phyloP scores from a whole-genome alignment of 1,140 invertebrate genomes.

The Hypsibius dujardini region DNA sequence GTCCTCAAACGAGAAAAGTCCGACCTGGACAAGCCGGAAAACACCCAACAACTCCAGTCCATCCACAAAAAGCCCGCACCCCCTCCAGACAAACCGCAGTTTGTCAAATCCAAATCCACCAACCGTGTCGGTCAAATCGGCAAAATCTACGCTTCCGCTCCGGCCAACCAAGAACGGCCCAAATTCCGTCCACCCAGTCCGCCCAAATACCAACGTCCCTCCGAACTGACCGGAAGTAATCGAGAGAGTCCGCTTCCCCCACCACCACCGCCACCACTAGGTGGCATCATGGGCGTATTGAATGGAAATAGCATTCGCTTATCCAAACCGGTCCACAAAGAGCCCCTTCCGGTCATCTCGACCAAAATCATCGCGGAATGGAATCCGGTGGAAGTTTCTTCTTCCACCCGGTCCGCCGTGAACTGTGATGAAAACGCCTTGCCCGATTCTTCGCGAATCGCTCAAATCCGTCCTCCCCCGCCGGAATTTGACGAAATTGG shows the following conservation, averaged over 20 bases:
- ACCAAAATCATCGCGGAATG: too few relatives aligned
- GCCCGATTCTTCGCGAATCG: too few relatives aligned
- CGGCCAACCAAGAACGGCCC: background rate
- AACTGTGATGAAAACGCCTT: too few relatives aligned
- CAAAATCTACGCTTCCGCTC: background rate
- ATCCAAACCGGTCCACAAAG: too few relatives aligned
- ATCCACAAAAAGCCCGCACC: background rate
- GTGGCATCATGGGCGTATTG: background rate
- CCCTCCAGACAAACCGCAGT: background rate
- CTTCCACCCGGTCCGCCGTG: too few relatives aligned
- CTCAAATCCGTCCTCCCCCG: too few relatives aligned
- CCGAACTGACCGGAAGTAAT: background rate
- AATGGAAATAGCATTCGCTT: too few relatives aligned
- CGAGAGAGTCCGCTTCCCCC: background rate
- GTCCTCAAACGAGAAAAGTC: conserved; percentile 7
- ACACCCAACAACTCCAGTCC: background rate
- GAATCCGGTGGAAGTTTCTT: too few relatives aligned
- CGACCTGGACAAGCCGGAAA: conserved; percentile 13
- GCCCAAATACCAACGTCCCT: conserved; percentile 6
- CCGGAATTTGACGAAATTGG: too few relatives aligned
- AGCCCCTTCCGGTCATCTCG: too few relatives aligned
- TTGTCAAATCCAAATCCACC: background rate
- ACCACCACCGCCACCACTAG: background rate
- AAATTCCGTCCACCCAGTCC: background rate
- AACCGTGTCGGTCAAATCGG: background rate